Conservation (phyloP, 1,140 invertebrate genomes). For the honey bee (Apis mellifera) region DNA sequence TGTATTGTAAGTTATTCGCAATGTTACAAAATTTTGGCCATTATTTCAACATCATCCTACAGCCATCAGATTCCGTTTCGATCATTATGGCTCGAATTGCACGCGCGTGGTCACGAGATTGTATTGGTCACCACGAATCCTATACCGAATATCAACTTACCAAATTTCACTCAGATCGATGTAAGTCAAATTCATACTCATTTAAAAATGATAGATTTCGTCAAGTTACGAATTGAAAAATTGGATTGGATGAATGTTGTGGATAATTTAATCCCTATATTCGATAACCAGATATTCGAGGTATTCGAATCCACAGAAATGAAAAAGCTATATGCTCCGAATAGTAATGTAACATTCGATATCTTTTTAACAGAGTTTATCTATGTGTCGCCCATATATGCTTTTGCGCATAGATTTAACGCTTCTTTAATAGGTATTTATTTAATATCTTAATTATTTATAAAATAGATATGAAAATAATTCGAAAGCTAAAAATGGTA, state of each 20-base stretch:
- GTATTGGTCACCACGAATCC: constrained; percentile 74
- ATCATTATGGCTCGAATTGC: constrained; percentile 72
- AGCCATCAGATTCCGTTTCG: constrained; percentile 83
- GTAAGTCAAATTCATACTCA: not conserved
- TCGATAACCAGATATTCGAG: fast-evolving
- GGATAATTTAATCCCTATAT: fast-evolving
- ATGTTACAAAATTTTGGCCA: constrained; percentile 79
- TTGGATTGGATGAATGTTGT: not conserved
- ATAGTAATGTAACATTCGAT: constrained; percentile 64
- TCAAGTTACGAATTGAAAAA: not conserved
- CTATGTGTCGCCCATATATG: not conserved
- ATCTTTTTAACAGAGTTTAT: constrained; percentile 56
- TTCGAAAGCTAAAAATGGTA: no score
- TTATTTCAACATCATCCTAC: constrained; percentile 79
- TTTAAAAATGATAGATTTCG: not conserved
- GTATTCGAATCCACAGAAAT: constrained; percentile 52
- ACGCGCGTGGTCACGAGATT: constrained; percentile 78
- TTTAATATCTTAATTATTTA: not conserved
- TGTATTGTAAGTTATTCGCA: not conserved
- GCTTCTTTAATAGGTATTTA: constrained; percentile 64
- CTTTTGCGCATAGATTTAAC: constrained; percentile 59
- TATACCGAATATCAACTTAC: constrained; percentile 58
- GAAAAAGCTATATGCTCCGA: constrained; percentile 52
- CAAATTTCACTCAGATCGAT: constrained; percentile 66
- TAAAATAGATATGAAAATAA: no score